Percentiles rank a stretch among this genome's conserved stretches.
These are phyloP conservation scores for Carassius gibelio DNA, from an alignment of 2,113 vertebrate genomes.

Conservation along the genomic window DNA sequence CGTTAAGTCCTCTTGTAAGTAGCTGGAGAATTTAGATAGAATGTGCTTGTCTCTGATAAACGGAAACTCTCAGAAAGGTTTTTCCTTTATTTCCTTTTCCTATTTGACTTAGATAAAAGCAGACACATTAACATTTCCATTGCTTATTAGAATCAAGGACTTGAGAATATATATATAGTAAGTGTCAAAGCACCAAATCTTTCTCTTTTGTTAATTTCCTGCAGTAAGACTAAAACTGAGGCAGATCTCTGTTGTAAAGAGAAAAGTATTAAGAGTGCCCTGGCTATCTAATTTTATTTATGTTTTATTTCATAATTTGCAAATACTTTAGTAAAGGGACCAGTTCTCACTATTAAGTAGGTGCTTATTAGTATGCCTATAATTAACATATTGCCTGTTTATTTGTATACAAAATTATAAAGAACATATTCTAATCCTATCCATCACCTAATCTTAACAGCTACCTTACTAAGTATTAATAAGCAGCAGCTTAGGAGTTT, in stretches of 20 bases:
- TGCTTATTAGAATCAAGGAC: not conserved
- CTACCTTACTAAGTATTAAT: too few relatives aligned
- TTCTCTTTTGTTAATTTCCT: conserved; percentile 3
- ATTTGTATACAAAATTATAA: too few relatives aligned
- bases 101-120: conserved; percentile 25
- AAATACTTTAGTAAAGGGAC: too few relatives aligned
- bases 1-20: conserved; percentile 5
- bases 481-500: too few relatives aligned
- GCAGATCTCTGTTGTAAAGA: not conserved
- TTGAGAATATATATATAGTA: not conserved
- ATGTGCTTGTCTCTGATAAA: conserved; percentile 9
- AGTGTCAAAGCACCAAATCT: conserved; percentile 19
- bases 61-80: conserved; percentile 8
- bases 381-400: too few relatives aligned
- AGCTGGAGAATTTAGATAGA: conserved; percentile 18
- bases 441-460: too few relatives aligned
- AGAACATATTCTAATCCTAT: too few relatives aligned
- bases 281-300: not conserved
- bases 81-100: not conserved
- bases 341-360: too few relatives aligned
- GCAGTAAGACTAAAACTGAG: not conserved
- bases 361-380: too few relatives aligned
- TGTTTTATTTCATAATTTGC: not conserved
- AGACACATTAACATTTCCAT: conserved; percentile 1
- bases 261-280: not conserved